These are phyloP conservation scores for Apotomis betuletana DNA, from an alignment of 2,888 invertebrate species.

Conservation along the genomic window DNA sequence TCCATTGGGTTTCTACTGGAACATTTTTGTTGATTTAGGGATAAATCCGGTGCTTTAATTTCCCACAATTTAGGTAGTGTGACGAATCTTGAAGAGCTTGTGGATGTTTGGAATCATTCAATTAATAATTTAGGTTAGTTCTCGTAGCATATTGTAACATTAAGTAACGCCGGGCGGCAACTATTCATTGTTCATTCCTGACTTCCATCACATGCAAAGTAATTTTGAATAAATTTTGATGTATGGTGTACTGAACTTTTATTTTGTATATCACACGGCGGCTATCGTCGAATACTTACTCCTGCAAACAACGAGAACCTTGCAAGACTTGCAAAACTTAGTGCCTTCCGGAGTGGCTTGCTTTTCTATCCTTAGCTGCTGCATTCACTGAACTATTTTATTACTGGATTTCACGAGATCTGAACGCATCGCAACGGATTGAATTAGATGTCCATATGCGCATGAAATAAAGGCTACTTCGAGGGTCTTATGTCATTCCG, in stretches of 20 bases:
- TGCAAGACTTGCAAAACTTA: not conserved
- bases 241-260: constrained; percentile 16
- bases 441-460: not conserved
- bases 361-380: not conserved
- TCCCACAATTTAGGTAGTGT: not conserved
- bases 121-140: constrained; percentile 18
- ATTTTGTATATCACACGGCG: constrained; percentile 24
- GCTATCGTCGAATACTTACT: not conserved
- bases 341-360: not conserved
- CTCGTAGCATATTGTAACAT: constrained; percentile 18
- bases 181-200: constrained; percentile 9
- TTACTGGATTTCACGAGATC: constrained; percentile 7
- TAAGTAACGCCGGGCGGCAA: constrained; percentile 17
- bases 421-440: constrained; percentile 1
- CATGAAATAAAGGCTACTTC: not conserved
- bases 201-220: constrained; percentile 13
- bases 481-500: constrained; percentile 2
- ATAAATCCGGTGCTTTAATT: constrained; percentile 14
- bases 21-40: constrained; percentile 3
- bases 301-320: not conserved
- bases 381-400: not conserved
- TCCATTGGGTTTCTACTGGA: constrained; percentile 26
- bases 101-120: constrained; percentile 12
- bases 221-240: constrained; percentile 21
- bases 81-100: constrained; percentile 9